Conservation (phyloP, 2,888 invertebrate genomes). For the Apeira syringaria region DNA sequence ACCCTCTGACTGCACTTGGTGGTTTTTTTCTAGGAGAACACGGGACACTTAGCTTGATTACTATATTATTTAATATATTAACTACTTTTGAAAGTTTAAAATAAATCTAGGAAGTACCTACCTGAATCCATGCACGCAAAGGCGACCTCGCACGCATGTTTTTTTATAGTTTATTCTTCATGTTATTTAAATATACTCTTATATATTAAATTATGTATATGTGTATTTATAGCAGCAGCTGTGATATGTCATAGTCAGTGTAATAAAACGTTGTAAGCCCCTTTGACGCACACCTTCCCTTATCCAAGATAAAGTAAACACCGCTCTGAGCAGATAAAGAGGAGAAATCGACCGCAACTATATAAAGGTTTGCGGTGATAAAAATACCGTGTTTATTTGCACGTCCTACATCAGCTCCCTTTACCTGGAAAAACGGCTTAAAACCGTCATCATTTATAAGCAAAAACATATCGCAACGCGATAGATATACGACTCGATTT, state of each 20-base stretch:
- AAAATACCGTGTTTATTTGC: slow-evolving; percentile 83
- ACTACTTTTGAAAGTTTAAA: too few relatives aligned
- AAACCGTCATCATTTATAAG: slow-evolving; percentile 35
- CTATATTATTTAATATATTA: too few relatives aligned
- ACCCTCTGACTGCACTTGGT: too few relatives aligned
- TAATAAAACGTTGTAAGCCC: slow-evolving; percentile 51
- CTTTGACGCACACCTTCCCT: slow-evolving; percentile 65
- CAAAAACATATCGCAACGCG: slow-evolving; percentile 51
- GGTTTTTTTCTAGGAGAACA: too few relatives aligned
- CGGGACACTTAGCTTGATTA: too few relatives aligned
- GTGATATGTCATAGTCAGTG: slow-evolving; percentile 24
- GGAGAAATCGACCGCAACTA: slow-evolving; percentile 82
- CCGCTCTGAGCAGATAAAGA: slow-evolving; percentile 77
- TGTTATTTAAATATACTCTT: too few relatives aligned
- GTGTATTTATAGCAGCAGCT: not conserved
- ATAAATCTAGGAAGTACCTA: too few relatives aligned
- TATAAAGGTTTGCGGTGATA: slow-evolving; percentile 82
- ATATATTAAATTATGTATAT: too few relatives aligned
- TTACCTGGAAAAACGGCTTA: slow-evolving; percentile 58
- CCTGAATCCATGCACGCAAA: too few relatives aligned
- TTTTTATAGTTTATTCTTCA: too few relatives aligned
- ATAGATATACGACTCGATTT: slow-evolving; percentile 58
- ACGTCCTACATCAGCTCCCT: slow-evolving; percentile 77
- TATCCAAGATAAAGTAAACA: slow-evolving; percentile 80
- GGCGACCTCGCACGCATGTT: too few relatives aligned